phyloP scores from a whole-genome alignment of 2,797 vertebrate genomes.

The Loris lydekkerianus region DNA sequence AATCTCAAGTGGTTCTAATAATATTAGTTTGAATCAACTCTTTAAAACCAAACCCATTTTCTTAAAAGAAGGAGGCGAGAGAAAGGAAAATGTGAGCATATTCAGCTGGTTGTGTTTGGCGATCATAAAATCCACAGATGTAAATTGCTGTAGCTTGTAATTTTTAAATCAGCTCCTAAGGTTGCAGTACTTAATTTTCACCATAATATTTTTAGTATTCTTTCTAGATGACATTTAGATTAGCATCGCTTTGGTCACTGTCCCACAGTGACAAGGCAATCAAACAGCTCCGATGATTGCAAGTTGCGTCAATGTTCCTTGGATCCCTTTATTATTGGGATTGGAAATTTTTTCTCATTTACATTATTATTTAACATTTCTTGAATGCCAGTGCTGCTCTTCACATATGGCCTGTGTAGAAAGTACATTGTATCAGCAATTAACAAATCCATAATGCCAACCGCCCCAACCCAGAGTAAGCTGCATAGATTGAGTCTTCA shows the following conservation, averaged over 20 bases:
- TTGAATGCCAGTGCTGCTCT: conserved; percentile 85
- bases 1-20: conserved; percentile 27
- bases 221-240: conserved; percentile 81
- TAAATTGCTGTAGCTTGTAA: conserved; percentile 69
- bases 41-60: conserved; percentile 68
- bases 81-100: conserved; percentile 30
- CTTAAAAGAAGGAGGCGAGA: conserved; percentile 37
- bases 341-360: conserved; percentile 85
- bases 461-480: conserved; percentile 74
- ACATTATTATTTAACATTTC: conserved; percentile 87
- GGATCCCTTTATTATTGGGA: conserved; percentile 82
- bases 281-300: conserved; percentile 78
- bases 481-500: conserved; percentile 72
- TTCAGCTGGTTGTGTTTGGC: conserved; percentile 80
- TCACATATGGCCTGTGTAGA: conserved; percentile 84
- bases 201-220: conserved; percentile 70
- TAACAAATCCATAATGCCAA: conserved; percentile 83
- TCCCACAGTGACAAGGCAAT: conserved; percentile 81
- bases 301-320: conserved; percentile 82
- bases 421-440: conserved; percentile 87
- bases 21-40: conserved; percentile 46
- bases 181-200: conserved; percentile 77
- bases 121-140: conserved; percentile 76
- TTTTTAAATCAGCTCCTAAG: conserved; percentile 79
- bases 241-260: conserved; percentile 79